These are phyloP conservation scores for Colostygia pectinataria DNA, from an alignment of 2,888 invertebrate genomes.

Conservation along the genomic window DNA sequence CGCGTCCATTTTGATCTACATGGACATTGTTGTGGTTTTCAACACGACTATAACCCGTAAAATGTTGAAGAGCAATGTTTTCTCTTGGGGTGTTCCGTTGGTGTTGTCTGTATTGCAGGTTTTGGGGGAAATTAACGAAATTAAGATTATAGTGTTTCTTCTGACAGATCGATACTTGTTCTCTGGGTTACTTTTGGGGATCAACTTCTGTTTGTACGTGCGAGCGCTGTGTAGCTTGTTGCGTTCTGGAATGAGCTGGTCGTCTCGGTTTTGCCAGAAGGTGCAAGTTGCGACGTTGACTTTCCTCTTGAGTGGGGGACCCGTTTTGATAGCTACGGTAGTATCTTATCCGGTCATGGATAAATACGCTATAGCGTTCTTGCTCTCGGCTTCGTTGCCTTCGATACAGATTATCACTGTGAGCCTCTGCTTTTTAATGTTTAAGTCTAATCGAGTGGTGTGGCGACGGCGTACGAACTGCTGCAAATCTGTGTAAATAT, in stretches of 20 bases:
- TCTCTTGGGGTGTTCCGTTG: constrained; percentile 29
- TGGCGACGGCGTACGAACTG: constrained; percentile 10
- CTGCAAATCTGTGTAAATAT: too few relatives aligned
- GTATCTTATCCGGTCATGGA: constrained; percentile 2
- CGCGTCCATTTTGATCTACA: constrained; percentile 24
- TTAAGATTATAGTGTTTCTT: background rate
- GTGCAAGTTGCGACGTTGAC: constrained; percentile 14
- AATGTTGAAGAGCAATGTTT: constrained; percentile 24
- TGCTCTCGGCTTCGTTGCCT: constrained; percentile 6
- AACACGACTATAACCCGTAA: constrained; percentile 13
- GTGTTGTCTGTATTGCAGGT: background rate
- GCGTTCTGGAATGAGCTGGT: constrained; percentile 4
- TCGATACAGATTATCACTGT: constrained; percentile 8
- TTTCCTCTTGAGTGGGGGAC: constrained; percentile 12
- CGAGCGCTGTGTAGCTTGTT: constrained; percentile 14
- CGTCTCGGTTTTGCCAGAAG: constrained; percentile 10
- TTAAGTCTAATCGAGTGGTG: constrained; percentile 19
- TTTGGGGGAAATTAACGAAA: background rate
- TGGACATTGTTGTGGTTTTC: constrained; percentile 30
- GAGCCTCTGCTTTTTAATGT: constrained; percentile 14
- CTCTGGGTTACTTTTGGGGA: constrained; percentile 1
- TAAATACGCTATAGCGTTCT: background rate
- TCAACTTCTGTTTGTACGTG: constrained; percentile 17
- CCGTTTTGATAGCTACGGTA: constrained; percentile 4
- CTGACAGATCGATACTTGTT: constrained; percentile 8